Base-by-base conservation (phyloP, 2,113 vertebrate genomes). In the Anhinga rufa region DNA sequence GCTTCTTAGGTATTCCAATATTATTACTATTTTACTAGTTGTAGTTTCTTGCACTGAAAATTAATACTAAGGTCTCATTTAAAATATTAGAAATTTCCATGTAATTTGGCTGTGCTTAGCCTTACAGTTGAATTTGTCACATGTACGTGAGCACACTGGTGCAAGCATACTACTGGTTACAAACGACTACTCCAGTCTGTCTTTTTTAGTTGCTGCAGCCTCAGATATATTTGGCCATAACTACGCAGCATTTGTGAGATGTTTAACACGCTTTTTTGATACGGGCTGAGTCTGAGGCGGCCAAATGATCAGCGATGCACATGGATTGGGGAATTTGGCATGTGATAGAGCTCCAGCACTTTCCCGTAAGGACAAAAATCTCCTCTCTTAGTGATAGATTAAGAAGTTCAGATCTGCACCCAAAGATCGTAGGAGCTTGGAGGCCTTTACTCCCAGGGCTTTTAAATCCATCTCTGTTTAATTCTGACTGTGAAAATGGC, bases 61-160 rank as follows among this genome's bases (percentile, higher is more conserved):
- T n/a, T 6, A 89, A 44, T 49, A 8, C 38, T 51, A 14, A 87
- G 38, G 32, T 52, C 55, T 83, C n/a, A 15, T 44, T n/a, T 83
- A 40, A 54, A 17, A 4, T 36, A 40, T 21, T 9, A 58, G 76
- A 31, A 24, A 51, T n/a, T 17, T 44, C 61, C 20, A 4, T 24
- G 69, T 9, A 9, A 36, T 13, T 12, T 51, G 34, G 31, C 79
- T 54, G 32, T 28, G 2, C 46, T 32, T 17, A 42, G 80, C 60
- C 42, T 25, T 31, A 5, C 26, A 14, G 44, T 2, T 76, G 51
- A 51, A 26, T 60, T 60, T 28, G 9, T 52, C 28, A 4, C 9
- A 2, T 2, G 44, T 16, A 15, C 14, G 2, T 2, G 46, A 55
- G 49, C 49, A 44, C 11, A 1, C 4, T 19, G 57, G 57, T 18